Conservation (phyloP, 2,888 invertebrate genomes). For the Synanthedon myopaeformis region DNA sequence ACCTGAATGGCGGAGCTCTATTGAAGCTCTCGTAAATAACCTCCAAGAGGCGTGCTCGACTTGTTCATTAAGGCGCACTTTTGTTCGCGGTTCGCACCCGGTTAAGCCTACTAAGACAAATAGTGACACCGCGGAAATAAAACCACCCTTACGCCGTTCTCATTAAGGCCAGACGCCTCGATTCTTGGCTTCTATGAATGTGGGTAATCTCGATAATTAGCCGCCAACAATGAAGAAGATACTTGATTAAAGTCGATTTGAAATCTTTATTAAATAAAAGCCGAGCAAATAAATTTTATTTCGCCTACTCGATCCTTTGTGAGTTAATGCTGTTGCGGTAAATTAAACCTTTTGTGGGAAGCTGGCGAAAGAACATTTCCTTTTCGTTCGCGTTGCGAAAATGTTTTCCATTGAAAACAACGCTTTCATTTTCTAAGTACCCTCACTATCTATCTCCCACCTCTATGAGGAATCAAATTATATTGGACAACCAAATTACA, state of each 20-base stretch:
- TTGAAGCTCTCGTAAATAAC: slow-evolving; percentile 22
- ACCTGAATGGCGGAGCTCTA: slow-evolving; percentile 15
- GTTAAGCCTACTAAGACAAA: slow-evolving; percentile 14
- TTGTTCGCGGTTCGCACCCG: slow-evolving; percentile 20
- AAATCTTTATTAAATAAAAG: background rate
- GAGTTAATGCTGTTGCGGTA: background rate
- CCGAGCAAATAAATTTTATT: background rate
- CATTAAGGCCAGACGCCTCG: too few relatives aligned
- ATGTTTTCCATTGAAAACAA: background rate
- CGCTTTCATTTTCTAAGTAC: slow-evolving; percentile 1
- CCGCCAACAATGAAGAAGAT: slow-evolving; percentile 10
- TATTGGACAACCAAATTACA: too few relatives aligned
- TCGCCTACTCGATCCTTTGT: background rate
- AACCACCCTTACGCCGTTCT: background rate
- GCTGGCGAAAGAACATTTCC: background rate
- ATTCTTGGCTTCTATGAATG: too few relatives aligned
- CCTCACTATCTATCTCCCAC: too few relatives aligned
- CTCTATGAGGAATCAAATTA: too few relatives aligned
- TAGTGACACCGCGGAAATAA: slow-evolving; percentile 7
- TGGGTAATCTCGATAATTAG: slow-evolving; percentile 22
- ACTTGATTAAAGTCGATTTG: background rate
- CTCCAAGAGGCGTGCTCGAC: slow-evolving; percentile 6
- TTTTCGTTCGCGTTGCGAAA: background rate
- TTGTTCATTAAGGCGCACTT: slow-evolving; percentile 29
- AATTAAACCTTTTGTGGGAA: background rate